These are phyloP conservation scores for Callionymus lyra DNA, from an alignment of 2,113 vertebrate species.

Conservation along the genomic window DNA sequence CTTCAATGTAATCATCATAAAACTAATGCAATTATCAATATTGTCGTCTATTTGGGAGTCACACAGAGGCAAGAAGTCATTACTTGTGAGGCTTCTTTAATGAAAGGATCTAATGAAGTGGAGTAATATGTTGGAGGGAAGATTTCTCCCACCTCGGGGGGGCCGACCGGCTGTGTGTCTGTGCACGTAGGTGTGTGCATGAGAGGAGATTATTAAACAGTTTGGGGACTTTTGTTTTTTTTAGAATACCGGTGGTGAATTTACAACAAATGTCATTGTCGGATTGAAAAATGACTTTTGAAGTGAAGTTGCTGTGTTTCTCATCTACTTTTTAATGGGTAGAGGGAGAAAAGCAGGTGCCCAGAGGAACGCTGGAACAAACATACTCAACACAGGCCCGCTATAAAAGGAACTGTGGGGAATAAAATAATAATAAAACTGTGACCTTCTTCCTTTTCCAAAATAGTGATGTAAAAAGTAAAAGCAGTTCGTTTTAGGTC, in stretches of 20 bases:
- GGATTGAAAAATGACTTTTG: conserved; percentile 11
- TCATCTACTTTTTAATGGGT: no score
- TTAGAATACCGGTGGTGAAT: no score
- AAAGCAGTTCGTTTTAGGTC: no score
- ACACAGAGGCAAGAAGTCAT: conserved; percentile 63
- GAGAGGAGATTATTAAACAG: conserved; percentile 1
- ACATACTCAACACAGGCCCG: no score
- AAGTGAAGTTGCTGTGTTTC: no score
- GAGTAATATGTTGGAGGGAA: conserved; percentile 46
- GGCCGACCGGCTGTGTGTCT: conserved; percentile 18
- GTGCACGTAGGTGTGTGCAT: conserved; percentile 20
- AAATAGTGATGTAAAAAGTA: no score
- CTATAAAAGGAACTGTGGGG: no score
- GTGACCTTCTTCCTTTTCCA: no score
- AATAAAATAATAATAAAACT: no score
- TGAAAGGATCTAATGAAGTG: conserved; percentile 70
- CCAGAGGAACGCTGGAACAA: no score
- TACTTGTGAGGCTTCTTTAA: conserved; percentile 64
- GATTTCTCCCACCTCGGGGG: conserved; percentile 48
- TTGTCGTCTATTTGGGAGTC: conserved; percentile 61
- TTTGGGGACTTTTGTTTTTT: no score
- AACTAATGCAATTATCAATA: conserved; percentile 65
- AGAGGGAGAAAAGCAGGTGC: no score
- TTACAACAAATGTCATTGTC: conserved; percentile 1
- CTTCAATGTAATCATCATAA: conserved; percentile 60